These are phyloP conservation scores for Sceloporus tristichus DNA, from an alignment of 2,113 vertebrate species.

Conservation along the genomic window DNA sequence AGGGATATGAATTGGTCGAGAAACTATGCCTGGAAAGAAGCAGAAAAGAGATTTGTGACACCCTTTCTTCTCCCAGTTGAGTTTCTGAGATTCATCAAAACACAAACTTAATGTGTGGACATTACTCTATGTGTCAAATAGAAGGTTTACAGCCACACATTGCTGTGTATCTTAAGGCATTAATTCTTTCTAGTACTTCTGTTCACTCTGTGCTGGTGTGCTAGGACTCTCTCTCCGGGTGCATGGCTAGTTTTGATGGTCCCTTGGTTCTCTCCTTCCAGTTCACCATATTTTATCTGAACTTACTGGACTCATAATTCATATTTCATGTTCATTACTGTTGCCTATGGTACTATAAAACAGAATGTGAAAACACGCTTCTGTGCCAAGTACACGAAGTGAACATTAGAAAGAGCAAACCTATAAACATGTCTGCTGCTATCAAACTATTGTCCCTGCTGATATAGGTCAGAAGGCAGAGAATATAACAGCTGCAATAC, in stretches of 20 bases:
- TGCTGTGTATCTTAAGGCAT: neutral
- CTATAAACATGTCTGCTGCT: neutral
- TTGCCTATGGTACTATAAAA: neutral
- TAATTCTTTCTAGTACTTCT: neutral
- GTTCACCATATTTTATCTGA: neutral
- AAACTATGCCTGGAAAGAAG: neutral
- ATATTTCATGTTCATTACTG: neutral
- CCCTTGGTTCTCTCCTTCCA: neutral
- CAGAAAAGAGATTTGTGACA: neutral
- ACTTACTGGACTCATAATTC: neutral
- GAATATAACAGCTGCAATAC: neutral
- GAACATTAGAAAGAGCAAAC: neutral
- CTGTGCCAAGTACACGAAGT: neutral
- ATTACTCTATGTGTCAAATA: neutral
- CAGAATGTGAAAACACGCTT: neutral
- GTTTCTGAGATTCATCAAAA: neutral
- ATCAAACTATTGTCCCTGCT: neutral
- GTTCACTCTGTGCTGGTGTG: neutral
- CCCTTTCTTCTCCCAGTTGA: neutral
- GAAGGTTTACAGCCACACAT: neutral
- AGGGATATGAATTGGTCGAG: neutral
- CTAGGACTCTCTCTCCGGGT: rapidly evolving
- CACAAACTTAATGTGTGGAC: neutral
- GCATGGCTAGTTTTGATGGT: constrained; percentile 23
- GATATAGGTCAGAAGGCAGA: neutral